A percentile compares a stretch with the other conserved stretches of the same genome.
These are phyloP conservation scores for Himantopus leucocephalus DNA, from an alignment of 2,113 vertebrate genomes.

Conservation along the genomic window DNA sequence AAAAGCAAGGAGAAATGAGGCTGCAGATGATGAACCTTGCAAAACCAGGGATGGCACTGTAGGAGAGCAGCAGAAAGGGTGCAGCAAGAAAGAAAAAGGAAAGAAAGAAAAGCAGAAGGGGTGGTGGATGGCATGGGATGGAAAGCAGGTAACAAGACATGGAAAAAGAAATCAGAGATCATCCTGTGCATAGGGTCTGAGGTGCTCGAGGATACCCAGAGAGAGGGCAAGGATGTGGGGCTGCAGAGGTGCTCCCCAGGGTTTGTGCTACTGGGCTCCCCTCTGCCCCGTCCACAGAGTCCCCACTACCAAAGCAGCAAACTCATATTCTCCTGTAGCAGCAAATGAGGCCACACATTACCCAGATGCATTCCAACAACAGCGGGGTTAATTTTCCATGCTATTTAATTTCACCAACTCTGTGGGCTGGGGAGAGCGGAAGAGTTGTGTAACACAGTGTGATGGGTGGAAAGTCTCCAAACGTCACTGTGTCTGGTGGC, in stretches of 20 bases:
- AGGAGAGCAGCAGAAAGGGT: neutral
- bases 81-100: neutral
- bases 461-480: neutral
- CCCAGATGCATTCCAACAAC: neutral
- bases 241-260: neutral
- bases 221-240: neutral
- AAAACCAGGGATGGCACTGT: neutral
- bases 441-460: neutral
- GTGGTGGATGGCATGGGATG: neutral
- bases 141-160: neutral
- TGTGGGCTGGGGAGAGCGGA: neutral
- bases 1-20: neutral
- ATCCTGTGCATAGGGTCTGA: neutral
- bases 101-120: neutral
- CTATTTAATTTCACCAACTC: neutral
- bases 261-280: neutral
- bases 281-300: accelerated
- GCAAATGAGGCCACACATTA: neutral
- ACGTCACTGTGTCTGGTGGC: neutral
- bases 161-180: neutral
- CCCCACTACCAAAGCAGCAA: neutral
- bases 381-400: neutral
- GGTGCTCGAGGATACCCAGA: neutral
- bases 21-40: neutral
- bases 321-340: neutral